These are phyloP conservation scores for Perca flavescens DNA, from an alignment of 2,113 vertebrate species.

Conservation along the genomic window DNA sequence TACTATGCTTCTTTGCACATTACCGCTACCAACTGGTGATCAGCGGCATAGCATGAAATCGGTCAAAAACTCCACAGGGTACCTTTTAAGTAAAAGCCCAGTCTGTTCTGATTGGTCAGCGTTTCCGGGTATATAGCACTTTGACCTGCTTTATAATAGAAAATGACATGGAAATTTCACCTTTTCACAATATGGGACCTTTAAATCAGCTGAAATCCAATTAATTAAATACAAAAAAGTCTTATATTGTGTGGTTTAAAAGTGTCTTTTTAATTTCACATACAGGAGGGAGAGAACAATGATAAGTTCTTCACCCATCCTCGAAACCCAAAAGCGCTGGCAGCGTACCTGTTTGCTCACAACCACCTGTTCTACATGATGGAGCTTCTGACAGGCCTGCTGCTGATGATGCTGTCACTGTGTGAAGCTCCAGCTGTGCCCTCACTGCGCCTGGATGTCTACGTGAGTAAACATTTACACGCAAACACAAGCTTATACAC, in stretches of 20 bases:
- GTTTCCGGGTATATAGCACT: no score
- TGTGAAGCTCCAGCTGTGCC: constrained; percentile 96
- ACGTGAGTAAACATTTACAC: constrained; percentile 83
- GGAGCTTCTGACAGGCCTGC: constrained; percentile 92
- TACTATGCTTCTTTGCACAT: neutral
- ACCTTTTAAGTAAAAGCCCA: neutral
- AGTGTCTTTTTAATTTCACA: constrained; percentile 43
- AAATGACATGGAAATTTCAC: no score
- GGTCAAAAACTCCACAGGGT: neutral
- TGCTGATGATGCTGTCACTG: constrained; percentile 94
- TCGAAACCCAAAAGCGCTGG: constrained; percentile 90
- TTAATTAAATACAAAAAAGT: neutral
- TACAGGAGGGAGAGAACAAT: constrained; percentile 97
- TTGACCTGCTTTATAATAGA: no score
- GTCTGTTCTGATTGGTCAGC: no score
- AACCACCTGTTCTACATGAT: constrained; percentile 98
- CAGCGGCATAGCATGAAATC: neutral
- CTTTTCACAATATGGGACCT: no score
- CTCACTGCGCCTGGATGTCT: constrained; percentile 93
- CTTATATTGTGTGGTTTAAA: neutral
- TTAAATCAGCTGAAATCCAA: neutral
- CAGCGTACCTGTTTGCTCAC: constrained; percentile 97
- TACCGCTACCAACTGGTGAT: neutral
- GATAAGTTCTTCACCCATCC: constrained; percentile 99
- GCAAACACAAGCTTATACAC: neutral